Conservation (phyloP, 2,888 invertebrate species). For the Drepanosiphum platanoidis region DNA sequence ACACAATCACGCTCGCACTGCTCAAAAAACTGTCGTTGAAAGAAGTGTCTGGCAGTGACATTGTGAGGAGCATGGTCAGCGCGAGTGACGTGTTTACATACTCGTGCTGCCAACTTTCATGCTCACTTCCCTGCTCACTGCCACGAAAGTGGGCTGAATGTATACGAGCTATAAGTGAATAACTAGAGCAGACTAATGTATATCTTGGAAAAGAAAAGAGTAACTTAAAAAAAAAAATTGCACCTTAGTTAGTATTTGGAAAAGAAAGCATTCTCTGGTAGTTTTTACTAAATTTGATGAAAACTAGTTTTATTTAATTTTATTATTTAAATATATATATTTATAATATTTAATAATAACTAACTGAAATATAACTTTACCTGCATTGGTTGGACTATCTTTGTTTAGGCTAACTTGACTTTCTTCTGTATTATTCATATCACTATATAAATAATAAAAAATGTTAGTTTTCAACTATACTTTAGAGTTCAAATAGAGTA, state of each 20-base stretch:
- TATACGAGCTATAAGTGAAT: background rate
- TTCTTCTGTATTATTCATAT: conserved; percentile 27
- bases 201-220: too few relatives aligned
- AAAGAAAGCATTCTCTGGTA: too few relatives aligned
- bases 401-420: conserved; percentile 3
- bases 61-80: background rate
- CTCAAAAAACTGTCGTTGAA: too few relatives aligned
- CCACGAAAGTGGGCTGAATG: background rate
- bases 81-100: background rate
- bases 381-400: conserved; percentile 54
- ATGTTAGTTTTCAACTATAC: background rate
- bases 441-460: conserved; percentile 31
- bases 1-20: too few relatives aligned
- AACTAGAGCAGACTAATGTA: too few relatives aligned
- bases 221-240: too few relatives aligned
- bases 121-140: background rate
- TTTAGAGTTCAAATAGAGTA: background rate
- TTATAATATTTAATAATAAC: too few relatives aligned
- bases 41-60: background rate
- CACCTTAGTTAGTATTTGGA: too few relatives aligned
- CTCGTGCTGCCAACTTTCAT: background rate
- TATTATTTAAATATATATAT: too few relatives aligned
- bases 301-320: too few relatives aligned
- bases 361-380: conserved; percentile 14
- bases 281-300: too few relatives aligned